Evolutionary conservation across 2,888 invertebrate genomes (phyloP).

Genomic region (Sycophila texana): DNA sequence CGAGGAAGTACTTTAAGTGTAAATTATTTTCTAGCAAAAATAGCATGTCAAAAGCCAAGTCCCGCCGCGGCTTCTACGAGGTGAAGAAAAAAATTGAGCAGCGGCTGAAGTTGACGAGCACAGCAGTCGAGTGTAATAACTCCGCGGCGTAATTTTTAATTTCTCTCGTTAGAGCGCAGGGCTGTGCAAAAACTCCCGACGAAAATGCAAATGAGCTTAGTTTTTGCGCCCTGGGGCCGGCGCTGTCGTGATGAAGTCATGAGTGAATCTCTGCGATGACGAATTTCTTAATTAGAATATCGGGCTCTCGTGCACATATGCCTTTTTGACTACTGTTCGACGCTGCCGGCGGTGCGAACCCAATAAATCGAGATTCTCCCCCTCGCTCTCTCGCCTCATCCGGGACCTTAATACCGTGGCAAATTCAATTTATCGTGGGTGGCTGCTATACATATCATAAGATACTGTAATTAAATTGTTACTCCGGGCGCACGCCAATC

Average conservation of each 20-base stretch:
- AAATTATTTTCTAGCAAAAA: slow-evolving; percentile 47
- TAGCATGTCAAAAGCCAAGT: slow-evolving; percentile 37
- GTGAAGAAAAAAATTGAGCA: not conserved
- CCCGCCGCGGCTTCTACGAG: not conserved
- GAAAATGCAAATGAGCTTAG: slow-evolving; percentile 53
- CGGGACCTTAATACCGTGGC: slow-evolving; percentile 74
- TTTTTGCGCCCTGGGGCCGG: slow-evolving; percentile 29
- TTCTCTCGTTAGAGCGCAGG: slow-evolving; percentile 46
- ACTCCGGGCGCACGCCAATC: slow-evolving; percentile 75
- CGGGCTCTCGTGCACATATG: not conserved
- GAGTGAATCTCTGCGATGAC: slow-evolving; percentile 62
- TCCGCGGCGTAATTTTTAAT: slow-evolving; percentile 32
- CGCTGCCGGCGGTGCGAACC: slow-evolving; percentile 67
- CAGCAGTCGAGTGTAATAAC: not conserved
- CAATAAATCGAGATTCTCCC: slow-evolving; percentile 67
- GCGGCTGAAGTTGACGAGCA: not conserved
- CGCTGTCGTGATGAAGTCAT: slow-evolving; percentile 47
- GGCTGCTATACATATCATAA: slow-evolving; percentile 73
- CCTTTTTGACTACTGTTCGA: slow-evolving; percentile 70
- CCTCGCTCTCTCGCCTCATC: slow-evolving; percentile 32
- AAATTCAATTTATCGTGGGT: slow-evolving; percentile 76
- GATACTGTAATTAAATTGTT: slow-evolving; percentile 75
- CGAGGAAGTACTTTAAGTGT: not conserved
- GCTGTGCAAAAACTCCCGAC: slow-evolving; percentile 35
- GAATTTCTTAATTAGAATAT: slow-evolving; percentile 65